Evolutionary conservation across 1,140 invertebrate genomes (phyloP), one percentile per base, ranked within the genome.

Genomic region (Scaptomyza hsui): DNA sequence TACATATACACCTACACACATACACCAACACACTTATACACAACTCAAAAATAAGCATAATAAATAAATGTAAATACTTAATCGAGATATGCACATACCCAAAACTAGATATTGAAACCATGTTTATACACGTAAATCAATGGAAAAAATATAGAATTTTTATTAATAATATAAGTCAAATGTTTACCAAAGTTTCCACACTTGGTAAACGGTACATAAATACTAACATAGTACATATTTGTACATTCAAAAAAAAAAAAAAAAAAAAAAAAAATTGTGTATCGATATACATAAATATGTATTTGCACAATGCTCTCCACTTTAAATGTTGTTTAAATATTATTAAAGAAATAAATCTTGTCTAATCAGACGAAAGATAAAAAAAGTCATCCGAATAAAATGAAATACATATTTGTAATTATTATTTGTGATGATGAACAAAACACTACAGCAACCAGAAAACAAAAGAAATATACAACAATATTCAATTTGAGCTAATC

Each of bases 31-130:
- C n/a, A 6, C 32, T 56, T 26, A 45, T 7, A 41, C 15, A 15
- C 32, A 44, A 4, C 9, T 32, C 13, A 47, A 35, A n/a, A 13
- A n/a, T n/a, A 51, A 44, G 0, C 32, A 12, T 19, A 32, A 59
- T 12, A 51, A 44, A 32, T 9, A 32, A 39, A 16, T 70, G 67
- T 70, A 70, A 63, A 73, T 70, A 74, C 37, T 13, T 49, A 59
- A 57, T 55, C 56, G 10, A 69, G 39, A 63, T 26, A 37, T 47
- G 42, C 18, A 60, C 47, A 37, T 53, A 21, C 24, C 45, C 35
- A 45, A 26, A 51, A 42, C 47, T 57, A 37, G 26, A 21, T 29
- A 32, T 51, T 24, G 15, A 51, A 51, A n/a, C 13, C 12, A 32
- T 53, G 41, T 26, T 37, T 49, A 32, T 53, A 64, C 10, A 49